phyloP scores from a whole-genome alignment of 2,113 vertebrate genomes.

The Sterrhoptilus dennistouni region DNA sequence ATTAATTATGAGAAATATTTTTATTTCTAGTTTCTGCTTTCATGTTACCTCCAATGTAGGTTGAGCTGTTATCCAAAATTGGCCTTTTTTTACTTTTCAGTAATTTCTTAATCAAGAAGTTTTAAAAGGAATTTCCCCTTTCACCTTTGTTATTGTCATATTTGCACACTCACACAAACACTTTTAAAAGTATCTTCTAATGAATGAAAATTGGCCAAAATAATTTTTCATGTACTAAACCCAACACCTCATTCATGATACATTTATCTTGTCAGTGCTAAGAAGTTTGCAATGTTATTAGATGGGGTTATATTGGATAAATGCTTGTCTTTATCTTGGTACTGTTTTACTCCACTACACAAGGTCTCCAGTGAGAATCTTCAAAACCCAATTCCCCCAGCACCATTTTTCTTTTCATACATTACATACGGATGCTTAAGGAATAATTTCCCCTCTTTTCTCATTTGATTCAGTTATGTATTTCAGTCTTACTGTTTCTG shows the following conservation, averaged over 20 bases:
- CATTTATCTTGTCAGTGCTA: background rate
- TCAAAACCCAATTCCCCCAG: background rate
- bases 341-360: background rate
- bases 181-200: background rate
- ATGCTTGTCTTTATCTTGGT: background rate
- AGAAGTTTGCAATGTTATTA: background rate
- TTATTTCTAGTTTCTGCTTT: background rate
- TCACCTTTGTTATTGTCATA: background rate
- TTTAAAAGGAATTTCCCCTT: background rate
- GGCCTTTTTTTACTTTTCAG: background rate
- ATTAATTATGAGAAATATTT: background rate
- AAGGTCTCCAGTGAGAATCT: background rate
- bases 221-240: background rate
- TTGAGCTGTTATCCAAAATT: background rate
- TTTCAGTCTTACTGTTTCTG: background rate
- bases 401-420: background rate
- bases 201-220: background rate
- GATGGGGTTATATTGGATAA: background rate
- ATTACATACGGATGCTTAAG: background rate
- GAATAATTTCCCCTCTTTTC: background rate
- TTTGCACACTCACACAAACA: background rate
- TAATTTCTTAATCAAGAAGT: background rate
- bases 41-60: background rate
- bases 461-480: background rate
- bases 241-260: background rate